Conservation (phyloP, 1,140 invertebrate species). For the Tetragonula clypearis region DNA sequence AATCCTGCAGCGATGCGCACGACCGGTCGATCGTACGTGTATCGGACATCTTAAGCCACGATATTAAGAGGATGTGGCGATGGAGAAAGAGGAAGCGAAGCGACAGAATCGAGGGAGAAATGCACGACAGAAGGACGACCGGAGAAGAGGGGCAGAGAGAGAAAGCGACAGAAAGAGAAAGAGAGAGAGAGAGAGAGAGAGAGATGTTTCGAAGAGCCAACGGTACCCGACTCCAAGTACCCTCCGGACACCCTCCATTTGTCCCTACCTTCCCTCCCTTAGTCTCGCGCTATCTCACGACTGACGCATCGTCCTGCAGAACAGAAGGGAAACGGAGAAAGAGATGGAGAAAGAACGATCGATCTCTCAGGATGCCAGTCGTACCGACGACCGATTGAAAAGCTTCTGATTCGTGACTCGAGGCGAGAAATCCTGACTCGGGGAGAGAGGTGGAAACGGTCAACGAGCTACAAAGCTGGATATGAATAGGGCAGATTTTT, state of each 20-base stretch:
- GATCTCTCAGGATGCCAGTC: slow-evolving; percentile 65
- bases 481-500: slow-evolving; percentile 30
- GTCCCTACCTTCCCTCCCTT: slow-evolving; percentile 61
- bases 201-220: slow-evolving; percentile 59
- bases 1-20: slow-evolving; percentile 45
- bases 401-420: slow-evolving; percentile 66
- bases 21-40: slow-evolving; percentile 61
- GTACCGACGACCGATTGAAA: slow-evolving; percentile 65
- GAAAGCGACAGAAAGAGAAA: not conserved
- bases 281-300: slow-evolving; percentile 61
- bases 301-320: slow-evolving; percentile 60
- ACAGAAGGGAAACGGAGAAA: slow-evolving; percentile 37
- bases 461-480: slow-evolving; percentile 21
- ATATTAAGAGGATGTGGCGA: slow-evolving; percentile 55
- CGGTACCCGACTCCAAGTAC: slow-evolving; percentile 61
- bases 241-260: slow-evolving; percentile 67
- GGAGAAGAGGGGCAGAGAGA: slow-evolving; percentile 8
- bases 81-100: slow-evolving; percentile 11
- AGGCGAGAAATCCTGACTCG: slow-evolving; percentile 55
- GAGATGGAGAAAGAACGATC: slow-evolving; percentile 47
- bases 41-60: slow-evolving; percentile 65
- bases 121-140: not conserved
- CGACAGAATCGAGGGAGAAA: slow-evolving; percentile 20
- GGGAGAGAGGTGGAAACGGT: slow-evolving; percentile 1
- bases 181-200: not conserved